Conservation (phyloP, 2,888 invertebrate genomes). For the Ichneumoninae sp. region DNA sequence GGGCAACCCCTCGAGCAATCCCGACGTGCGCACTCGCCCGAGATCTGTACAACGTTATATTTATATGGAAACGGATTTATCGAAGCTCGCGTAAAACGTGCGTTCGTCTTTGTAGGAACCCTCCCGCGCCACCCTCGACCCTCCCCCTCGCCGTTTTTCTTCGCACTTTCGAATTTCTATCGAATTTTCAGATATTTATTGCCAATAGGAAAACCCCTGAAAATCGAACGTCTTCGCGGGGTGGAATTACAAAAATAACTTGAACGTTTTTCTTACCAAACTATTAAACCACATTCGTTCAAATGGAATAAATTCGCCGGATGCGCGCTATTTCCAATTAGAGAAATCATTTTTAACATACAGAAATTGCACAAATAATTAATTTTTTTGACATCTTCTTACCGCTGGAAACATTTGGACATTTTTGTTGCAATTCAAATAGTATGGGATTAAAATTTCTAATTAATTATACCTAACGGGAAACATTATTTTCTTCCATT, state of each 20-base stretch:
- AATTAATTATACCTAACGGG: no score
- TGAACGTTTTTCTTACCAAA: background rate
- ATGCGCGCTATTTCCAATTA: no score
- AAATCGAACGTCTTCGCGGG: slow-evolving; percentile 19
- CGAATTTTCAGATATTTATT: slow-evolving; percentile 47
- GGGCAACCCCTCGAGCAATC: slow-evolving; percentile 36
- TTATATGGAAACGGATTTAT: slow-evolving; percentile 70
- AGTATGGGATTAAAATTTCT: no score
- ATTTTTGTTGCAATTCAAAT: no score
- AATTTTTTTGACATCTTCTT: background rate
- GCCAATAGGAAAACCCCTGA: background rate
- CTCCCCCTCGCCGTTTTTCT: slow-evolving; percentile 10
- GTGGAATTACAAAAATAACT: slow-evolving; percentile 34
- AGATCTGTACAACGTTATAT: slow-evolving; percentile 68
- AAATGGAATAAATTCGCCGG: no score
- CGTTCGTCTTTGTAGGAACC: slow-evolving; percentile 56
- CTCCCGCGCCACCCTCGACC: slow-evolving; percentile 39
- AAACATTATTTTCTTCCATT: no score
- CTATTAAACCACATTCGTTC: background rate
- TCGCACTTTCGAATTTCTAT: slow-evolving; percentile 57
- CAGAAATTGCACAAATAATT: background rate
- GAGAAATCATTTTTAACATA: background rate
- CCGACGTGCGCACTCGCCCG: slow-evolving; percentile 67
- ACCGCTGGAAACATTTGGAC: no score
- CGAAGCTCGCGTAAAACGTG: slow-evolving; percentile 63